These are phyloP conservation scores for Cylindroiulus punctatus DNA, from an alignment of 2,888 invertebrate genomes.

Conservation along the genomic window DNA sequence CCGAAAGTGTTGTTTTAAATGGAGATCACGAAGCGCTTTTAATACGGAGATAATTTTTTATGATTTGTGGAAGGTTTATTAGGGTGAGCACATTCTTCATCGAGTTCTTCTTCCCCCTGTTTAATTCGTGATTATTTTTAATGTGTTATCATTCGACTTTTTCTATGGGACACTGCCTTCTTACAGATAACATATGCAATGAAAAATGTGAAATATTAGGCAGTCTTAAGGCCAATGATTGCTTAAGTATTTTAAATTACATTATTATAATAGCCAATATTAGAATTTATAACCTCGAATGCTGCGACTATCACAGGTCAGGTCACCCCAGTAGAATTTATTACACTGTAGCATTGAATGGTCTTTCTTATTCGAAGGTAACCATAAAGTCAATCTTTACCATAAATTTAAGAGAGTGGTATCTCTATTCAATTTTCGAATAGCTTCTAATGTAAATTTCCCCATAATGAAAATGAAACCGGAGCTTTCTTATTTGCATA, in stretches of 20 bases:
- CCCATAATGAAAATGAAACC: too few species aligned
- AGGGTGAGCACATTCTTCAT: slow-evolving; percentile 36
- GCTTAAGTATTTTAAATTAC: slow-evolving; percentile 29
- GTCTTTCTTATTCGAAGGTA: not conserved
- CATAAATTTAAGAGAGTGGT: too few species aligned
- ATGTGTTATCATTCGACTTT: slow-evolving; percentile 34
- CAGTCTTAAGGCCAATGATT: slow-evolving; percentile 38
- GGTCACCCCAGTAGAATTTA: not conserved
- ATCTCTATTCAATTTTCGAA: too few species aligned
- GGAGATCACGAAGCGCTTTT: slow-evolving; percentile 47
- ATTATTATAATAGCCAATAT: not conserved
- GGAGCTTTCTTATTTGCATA: too few species aligned
- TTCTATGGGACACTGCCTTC: slow-evolving; percentile 12
- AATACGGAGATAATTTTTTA: slow-evolving; percentile 41
- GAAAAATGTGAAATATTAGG: slow-evolving; percentile 37
- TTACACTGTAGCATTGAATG: not conserved
- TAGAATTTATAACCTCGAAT: not conserved
- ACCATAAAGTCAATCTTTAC: not conserved
- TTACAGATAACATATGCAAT: slow-evolving; percentile 3
- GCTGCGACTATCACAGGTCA: not conserved
- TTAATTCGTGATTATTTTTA: slow-evolving; percentile 33
- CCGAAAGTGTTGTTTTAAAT: slow-evolving; percentile 38
- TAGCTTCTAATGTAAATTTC: too few species aligned
- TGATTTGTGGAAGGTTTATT: slow-evolving; percentile 39
- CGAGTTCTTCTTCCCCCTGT: not conserved